Evolutionary conservation across 2,113 vertebrate species (phyloP).

Genomic region (Ancistrus triradiatus): DNA sequence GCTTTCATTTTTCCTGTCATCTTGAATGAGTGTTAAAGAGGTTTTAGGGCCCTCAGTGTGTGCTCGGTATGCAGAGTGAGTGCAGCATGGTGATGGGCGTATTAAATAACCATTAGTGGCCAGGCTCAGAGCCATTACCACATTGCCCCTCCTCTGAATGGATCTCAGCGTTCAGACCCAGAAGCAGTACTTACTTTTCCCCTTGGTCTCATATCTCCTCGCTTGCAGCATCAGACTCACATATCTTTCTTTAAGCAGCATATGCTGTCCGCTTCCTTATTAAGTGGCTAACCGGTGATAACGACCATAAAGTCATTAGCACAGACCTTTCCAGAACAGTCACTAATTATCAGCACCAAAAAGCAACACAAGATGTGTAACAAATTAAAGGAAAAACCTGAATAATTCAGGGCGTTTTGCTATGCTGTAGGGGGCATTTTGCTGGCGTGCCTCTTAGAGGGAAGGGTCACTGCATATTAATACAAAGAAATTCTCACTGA

Average conservation of each 20-base stretch:
- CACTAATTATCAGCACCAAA: slow-evolving; percentile 1
- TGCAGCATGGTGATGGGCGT: slow-evolving; percentile 84
- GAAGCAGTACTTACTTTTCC: slow-evolving; percentile 71
- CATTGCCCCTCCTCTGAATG: slow-evolving; percentile 78
- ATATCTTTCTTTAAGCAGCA: slow-evolving; percentile 65
- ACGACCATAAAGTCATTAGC: background rate
- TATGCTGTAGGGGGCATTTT: too few relatives aligned
- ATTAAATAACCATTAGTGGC: slow-evolving; percentile 90
- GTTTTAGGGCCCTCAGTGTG: slow-evolving; percentile 37
- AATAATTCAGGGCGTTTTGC: background rate
- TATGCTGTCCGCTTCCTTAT: slow-evolving; percentile 62
- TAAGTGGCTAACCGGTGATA: slow-evolving; percentile 11
- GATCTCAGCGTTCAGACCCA: slow-evolving; percentile 86
- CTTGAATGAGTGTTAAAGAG: slow-evolving; percentile 83
- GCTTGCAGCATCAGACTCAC: slow-evolving; percentile 49
- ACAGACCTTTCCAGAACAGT: background rate
- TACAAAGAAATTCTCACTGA: too few relatives aligned
- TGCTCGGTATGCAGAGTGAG: slow-evolving; percentile 79
- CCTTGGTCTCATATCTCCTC: slow-evolving; percentile 52
- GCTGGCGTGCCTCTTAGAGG: too few relatives aligned
- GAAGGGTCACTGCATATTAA: too few relatives aligned
- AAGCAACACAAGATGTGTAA: background rate
- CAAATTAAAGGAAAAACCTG: background rate
- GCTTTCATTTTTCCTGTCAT: slow-evolving; percentile 96
- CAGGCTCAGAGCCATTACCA: slow-evolving; percentile 75